Percentiles rank a stretch among this genome's conserved stretches.
phyloP scores from a whole-genome alignment of 2,797 vertebrate genomes.

The Malacoctenus gilli region DNA sequence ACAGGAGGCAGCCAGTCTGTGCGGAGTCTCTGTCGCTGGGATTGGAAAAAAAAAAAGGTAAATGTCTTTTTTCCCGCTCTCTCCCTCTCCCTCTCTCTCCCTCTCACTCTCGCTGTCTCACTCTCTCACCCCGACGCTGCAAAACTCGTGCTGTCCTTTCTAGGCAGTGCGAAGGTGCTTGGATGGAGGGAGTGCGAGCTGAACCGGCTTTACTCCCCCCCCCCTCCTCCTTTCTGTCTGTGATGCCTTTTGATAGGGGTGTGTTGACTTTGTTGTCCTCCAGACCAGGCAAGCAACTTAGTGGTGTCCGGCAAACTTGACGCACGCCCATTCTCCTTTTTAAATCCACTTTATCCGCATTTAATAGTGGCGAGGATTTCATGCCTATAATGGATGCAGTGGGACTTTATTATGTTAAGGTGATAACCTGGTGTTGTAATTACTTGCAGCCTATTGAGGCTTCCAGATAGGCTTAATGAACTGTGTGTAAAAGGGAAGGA shows the following conservation, averaged over 20 bases:
- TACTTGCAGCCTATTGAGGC: conserved; percentile 19
- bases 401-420: conserved; percentile 24
- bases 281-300: neutral
- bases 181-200: conserved; percentile 45
- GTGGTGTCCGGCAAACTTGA: conserved; percentile 4
- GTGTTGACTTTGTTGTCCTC: conserved; percentile 4
- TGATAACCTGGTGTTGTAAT: conserved; percentile 34
- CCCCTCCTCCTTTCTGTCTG: conserved; percentile 31
- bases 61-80: conserved; percentile 41
- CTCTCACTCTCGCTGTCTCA: no score
- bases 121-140: no score
- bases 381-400: conserved; percentile 16
- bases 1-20: conserved; percentile 46
- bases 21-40: conserved; percentile 51
- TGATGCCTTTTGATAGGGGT: conserved; percentile 30
- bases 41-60: conserved; percentile 74
- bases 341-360: conserved; percentile 10
- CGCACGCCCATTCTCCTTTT: conserved; percentile 3
- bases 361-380: conserved; percentile 2
- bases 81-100: no score
- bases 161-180: conserved; percentile 19
- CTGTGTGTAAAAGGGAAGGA: conserved; percentile 7
- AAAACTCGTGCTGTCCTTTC: conserved; percentile 46
- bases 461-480: conserved; percentile 28
- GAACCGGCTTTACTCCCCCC: conserved; percentile 37